Conservation (phyloP, 1,140 invertebrate genomes). For the Aphaenogaster ashmeadi region DNA sequence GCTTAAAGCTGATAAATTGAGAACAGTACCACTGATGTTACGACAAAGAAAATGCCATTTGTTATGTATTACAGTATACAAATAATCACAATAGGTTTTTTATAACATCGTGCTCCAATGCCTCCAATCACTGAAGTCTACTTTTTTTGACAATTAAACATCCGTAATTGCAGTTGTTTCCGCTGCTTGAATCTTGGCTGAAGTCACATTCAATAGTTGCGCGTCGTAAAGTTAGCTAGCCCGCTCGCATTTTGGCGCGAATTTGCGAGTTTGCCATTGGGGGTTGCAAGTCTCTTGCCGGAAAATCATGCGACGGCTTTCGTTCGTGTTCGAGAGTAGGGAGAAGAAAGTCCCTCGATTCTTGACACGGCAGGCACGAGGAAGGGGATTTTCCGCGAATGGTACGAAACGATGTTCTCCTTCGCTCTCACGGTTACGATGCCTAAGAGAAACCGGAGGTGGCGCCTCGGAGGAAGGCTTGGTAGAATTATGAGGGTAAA, state of each 20-base stretch:
- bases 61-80: background rate
- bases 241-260: background rate
- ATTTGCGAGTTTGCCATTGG: conserved; percentile 12
- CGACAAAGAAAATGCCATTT: conserved; percentile 2
- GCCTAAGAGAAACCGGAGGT: conserved; percentile 68
- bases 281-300: conserved; percentile 54
- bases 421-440: conserved; percentile 56
- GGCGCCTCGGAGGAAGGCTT: conserved; percentile 67
- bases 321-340: conserved; percentile 25
- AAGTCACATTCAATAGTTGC: conserved; percentile 3
- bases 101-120: background rate
- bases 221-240: conserved; percentile 9
- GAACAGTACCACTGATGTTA: background rate
- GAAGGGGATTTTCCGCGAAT: conserved; percentile 42
- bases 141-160: background rate
- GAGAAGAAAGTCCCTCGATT: conserved; percentile 57
- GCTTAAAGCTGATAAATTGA: conserved; percentile 20
- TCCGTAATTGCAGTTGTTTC: background rate
- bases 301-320: conserved; percentile 73
- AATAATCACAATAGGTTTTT: background rate
- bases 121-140: background rate
- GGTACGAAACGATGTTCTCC: conserved; percentile 46
- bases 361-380: conserved; percentile 32
- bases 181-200: background rate
- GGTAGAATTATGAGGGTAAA: conserved; percentile 84